phyloP scores from a whole-genome alignment of 2,113 vertebrate species.

The Narcine bancroftii region DNA sequence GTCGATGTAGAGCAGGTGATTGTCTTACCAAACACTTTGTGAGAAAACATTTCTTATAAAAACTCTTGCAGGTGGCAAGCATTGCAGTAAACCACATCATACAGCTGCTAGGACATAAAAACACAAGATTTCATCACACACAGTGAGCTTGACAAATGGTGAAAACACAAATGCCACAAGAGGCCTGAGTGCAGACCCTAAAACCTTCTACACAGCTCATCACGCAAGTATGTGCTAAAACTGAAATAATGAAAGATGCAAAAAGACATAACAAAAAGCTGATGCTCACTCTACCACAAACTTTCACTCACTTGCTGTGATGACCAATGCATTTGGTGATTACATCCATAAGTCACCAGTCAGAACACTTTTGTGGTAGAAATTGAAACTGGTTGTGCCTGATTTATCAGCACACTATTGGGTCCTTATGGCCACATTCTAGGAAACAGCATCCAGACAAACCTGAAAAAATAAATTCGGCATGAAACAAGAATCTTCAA shows the following conservation, averaged over 20 bases:
- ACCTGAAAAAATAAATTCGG: background rate
- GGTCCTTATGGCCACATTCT: background rate
- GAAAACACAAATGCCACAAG: constrained; percentile 7
- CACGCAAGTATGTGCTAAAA: background rate
- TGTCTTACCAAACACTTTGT: constrained; percentile 11
- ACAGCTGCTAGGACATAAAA: constrained; percentile 30
- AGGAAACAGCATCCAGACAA: background rate
- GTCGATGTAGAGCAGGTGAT: constrained; percentile 19
- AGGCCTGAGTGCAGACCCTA: background rate
- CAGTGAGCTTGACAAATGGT: background rate
- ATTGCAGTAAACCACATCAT: constrained; percentile 29
- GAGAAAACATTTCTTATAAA: constrained; percentile 30
- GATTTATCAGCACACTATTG: background rate
- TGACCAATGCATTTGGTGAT: background rate
- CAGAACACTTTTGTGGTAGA: background rate
- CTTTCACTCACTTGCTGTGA: background rate
- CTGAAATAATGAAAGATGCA: background rate
- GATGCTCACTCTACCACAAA: background rate
- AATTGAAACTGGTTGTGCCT: background rate
- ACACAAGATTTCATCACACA: background rate
- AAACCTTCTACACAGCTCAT: background rate
- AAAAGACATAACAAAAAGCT: background rate
- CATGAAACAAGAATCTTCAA: background rate
- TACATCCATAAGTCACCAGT: background rate
- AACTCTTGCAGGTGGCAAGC: constrained; percentile 25